phyloP scores from a whole-genome alignment of 2,797 vertebrate species.

The Danionella dracula region DNA sequence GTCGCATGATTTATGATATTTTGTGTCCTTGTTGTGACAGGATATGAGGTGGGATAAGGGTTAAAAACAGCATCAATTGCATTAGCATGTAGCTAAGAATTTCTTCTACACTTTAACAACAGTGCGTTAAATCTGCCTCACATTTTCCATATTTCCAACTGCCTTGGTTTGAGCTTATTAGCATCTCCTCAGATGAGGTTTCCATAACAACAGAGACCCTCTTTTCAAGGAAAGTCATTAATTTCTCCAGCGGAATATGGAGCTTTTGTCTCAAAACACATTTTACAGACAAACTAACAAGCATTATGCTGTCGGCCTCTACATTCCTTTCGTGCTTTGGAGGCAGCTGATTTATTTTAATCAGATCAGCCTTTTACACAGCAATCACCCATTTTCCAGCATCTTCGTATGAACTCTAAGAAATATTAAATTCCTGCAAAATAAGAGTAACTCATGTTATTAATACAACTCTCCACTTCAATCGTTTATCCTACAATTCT shows the following conservation, averaged over 20 bases:
- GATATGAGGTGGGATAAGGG: neutral
- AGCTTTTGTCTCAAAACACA: conserved; percentile 32
- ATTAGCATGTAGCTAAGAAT: neutral
- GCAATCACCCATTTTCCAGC: neutral
- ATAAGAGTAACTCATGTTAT: neutral
- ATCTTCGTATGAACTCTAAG: neutral
- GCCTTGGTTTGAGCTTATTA: conserved; percentile 24
- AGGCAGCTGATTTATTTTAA: conserved; percentile 12
- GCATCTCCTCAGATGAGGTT: conserved; percentile 32
- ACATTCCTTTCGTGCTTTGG: conserved; percentile 12
- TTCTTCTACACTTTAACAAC: too few species aligned
- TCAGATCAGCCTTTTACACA: neutral
- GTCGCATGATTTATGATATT: neutral
- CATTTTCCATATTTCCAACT: conserved; percentile 9
- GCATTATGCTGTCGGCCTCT: conserved; percentile 28
- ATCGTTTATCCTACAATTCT: neutral
- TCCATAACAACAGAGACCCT: conserved; percentile 36
- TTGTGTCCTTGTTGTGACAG: neutral
- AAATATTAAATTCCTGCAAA: neutral
- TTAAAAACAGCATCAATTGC: neutral
- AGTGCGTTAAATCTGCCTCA: conserved; percentile 1
- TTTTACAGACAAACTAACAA: conserved; percentile 25
- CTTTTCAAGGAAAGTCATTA: conserved; percentile 32
- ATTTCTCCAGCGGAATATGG: conserved; percentile 28
- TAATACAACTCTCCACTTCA: neutral